Evolutionary conservation across 2,797 vertebrate genomes (phyloP).

Genomic region (Tokudaia tokunoshimensis): DNA sequence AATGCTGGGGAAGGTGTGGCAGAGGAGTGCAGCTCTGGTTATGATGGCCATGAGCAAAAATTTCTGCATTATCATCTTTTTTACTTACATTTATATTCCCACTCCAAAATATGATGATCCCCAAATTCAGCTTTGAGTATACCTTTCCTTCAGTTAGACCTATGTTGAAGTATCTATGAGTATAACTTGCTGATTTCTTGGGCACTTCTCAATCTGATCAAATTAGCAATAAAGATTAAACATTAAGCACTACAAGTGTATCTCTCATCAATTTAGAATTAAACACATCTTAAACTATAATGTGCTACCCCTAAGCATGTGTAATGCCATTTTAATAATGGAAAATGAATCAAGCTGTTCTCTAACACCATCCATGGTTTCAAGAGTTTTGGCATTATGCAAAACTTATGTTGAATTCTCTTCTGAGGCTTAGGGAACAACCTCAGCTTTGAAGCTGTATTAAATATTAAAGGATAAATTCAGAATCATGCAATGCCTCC

Average conservation of each 20-base stretch:
- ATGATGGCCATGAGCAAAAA: neutral
- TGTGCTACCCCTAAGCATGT: neutral
- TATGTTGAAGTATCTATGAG: neutral
- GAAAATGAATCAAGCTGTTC: neutral
- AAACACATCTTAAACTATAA: neutral
- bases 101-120: too few relatives aligned
- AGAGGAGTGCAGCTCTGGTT: neutral
- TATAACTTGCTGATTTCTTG: neutral
- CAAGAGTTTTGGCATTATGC: neutral
- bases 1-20: neutral
- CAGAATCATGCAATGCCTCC: neutral
- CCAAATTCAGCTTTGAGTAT: neutral
- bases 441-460: neutral
- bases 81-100: neutral
- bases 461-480: neutral
- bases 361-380: neutral
- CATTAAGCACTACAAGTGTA: neutral
- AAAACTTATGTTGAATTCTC: neutral
- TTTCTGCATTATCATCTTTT: neutral
- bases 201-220: neutral
- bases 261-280: neutral
- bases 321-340: neutral
- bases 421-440: neutral
- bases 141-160: neutral
- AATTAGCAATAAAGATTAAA: neutral